Evolutionary conservation across 1,140 invertebrate species (phyloP), one percentile per base, ranked within the genome.

Genomic region (Pseudobourletiella spinata): DNA sequence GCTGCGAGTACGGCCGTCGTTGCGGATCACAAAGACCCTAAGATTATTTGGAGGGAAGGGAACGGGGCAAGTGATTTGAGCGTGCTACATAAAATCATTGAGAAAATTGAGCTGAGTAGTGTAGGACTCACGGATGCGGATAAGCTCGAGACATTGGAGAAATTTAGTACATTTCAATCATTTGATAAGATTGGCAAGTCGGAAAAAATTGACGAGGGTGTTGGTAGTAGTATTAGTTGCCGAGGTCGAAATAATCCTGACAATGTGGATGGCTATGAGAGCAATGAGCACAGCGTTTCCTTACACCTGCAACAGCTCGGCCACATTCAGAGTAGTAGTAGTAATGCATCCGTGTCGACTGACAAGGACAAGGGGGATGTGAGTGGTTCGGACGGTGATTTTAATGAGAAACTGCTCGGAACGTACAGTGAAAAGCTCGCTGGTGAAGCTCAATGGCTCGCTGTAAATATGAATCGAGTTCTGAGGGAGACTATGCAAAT

Each of bases 21-120:
- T 22, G 6, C 24, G 16, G 46, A 25, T n/a, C 6, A n/a, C 11
- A 48, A 20, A 11, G 46, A 48, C 6, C 18, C 16, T 6, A 48
- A n/a, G 8, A 48, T 48, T 11, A 25, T 55, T 51, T 51, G 14
- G 24, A 51, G 24, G 24, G 48, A 51, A 51, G 48, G 22, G 22
- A 51, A 24, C 39, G 39, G 26, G 20, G 3, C 4, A n/a, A 55
- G 20, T 55, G 52, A 55, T 55, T 32, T 55, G 28, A 55, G 52
- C 26, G 8, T 55, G 29, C 52, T 55, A n/a, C 52, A 55, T 32
- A 8, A 55, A 55, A 55, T 55, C 18, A 32, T 55, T 32, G 29
- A 35, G 8, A 55, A 55, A 55, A n/a, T 35, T 35, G 52, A 55
- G 2, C 22, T 8, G 30, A 32, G 46, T 48, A 15, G 11, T 48